Evolutionary conservation across 2,113 vertebrate genomes (phyloP).

Genomic region (Vanacampus margaritifer): DNA sequence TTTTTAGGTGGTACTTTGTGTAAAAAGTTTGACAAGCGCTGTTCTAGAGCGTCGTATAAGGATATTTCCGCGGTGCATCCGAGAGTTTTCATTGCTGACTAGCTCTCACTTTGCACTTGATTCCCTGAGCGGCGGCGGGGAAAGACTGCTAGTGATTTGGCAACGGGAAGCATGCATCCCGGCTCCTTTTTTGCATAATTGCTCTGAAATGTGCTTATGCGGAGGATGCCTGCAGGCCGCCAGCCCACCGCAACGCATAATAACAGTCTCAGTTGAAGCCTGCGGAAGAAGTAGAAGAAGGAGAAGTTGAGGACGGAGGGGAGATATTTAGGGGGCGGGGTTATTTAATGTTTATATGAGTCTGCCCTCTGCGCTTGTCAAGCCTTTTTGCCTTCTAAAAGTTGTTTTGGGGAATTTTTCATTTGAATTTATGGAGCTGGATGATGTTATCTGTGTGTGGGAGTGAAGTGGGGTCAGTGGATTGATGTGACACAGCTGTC

Average conservation of each 20-base stretch:
- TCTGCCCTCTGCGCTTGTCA: constrained; percentile 33
- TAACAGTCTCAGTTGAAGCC: constrained; percentile 51
- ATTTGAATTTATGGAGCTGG: constrained; percentile 37
- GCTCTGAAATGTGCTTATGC: constrained; percentile 65
- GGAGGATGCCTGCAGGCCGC: constrained; percentile 50
- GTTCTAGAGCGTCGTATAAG: background rate
- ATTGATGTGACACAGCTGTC: constrained; percentile 46
- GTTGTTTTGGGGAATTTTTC: constrained; percentile 27
- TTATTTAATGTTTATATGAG: constrained; percentile 25
- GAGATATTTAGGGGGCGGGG: constrained; percentile 30
- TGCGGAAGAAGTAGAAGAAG: constrained; percentile 28
- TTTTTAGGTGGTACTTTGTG: too few species aligned
- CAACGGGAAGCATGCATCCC: constrained; percentile 42
- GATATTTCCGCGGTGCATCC: background rate
- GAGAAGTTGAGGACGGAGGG: background rate
- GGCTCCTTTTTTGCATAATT: constrained; percentile 67
- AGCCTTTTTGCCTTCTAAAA: constrained; percentile 20
- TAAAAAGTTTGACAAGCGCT: background rate
- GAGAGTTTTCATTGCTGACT: constrained; percentile 39
- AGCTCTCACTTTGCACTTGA: constrained; percentile 55
- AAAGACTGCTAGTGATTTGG: constrained; percentile 58
- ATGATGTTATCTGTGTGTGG: constrained; percentile 29
- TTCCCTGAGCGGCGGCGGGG: constrained; percentile 49
- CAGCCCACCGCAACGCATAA: constrained; percentile 58
- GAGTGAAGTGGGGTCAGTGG: constrained; percentile 50